These are phyloP conservation scores for Acanthosepion esculentum DNA, from an alignment of 2,888 invertebrate genomes.

Conservation along the genomic window DNA sequence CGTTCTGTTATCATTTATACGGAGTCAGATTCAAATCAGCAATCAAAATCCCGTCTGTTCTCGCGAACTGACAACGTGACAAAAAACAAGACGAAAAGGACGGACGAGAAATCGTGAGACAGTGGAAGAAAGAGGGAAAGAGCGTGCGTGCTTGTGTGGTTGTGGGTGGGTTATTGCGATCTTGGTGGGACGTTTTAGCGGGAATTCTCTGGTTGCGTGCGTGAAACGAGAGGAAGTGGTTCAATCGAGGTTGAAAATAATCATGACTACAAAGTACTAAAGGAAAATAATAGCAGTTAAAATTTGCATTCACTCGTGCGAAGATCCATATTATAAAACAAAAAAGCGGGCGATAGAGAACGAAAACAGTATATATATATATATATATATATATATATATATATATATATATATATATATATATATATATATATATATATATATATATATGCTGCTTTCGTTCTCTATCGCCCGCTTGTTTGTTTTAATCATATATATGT, in stretches of 20 bases:
- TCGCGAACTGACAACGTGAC: slow-evolving; percentile 9
- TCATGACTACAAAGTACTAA: background rate
- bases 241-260: background rate
- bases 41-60: background rate
- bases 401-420: no score
- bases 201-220: background rate
- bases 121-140: background rate
- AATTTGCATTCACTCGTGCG: background rate
- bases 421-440: no score
- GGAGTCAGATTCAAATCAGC: background rate
- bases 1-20: background rate
- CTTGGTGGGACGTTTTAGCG: background rate
- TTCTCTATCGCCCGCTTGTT: no score
- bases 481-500: no score
- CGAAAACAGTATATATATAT: no score
- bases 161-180: background rate
- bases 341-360: background rate
- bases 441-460: no score
- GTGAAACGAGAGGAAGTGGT: background rate
- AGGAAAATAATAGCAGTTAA: background rate
- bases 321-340: background rate
- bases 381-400: no score
- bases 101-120: background rate
- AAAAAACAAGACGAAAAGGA: background rate
- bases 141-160: no score